phyloP scores from a whole-genome alignment of 2,113 vertebrate genomes.

The Blennius ocellaris region DNA sequence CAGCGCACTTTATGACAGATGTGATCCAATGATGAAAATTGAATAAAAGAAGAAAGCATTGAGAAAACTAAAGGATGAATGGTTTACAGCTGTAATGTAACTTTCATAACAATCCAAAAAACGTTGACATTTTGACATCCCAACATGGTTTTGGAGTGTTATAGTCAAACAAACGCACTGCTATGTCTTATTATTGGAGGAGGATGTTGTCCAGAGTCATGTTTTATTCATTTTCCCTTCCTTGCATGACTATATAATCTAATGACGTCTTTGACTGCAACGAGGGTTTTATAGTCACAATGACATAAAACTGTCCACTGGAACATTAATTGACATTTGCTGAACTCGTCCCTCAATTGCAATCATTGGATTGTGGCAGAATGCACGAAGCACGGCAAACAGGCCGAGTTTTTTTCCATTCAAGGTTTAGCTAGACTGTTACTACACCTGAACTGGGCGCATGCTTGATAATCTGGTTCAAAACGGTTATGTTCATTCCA shows the following conservation, averaged over 20 bases:
- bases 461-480: too few relatives aligned
- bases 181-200: slow-evolving; percentile 5
- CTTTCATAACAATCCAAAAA: slow-evolving; percentile 58
- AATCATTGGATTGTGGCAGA: background rate
- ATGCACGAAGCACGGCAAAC: background rate
- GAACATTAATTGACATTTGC: background rate
- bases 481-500: too few relatives aligned
- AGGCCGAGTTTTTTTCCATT: too few relatives aligned
- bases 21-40: slow-evolving; percentile 49
- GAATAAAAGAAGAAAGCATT: slow-evolving; percentile 47
- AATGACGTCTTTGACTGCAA: slow-evolving; percentile 16
- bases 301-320: slow-evolving; percentile 16
- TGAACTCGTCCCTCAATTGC: background rate
- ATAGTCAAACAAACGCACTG: slow-evolving; percentile 20
- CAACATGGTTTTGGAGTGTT: slow-evolving; percentile 37
- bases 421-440: too few relatives aligned
- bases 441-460: too few relatives aligned
- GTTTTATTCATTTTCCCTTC: slow-evolving; percentile 20
- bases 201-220: background rate
- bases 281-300: slow-evolving; percentile 15
- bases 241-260: slow-evolving; percentile 2
- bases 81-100: slow-evolving; percentile 36
- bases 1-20: slow-evolving; percentile 55
- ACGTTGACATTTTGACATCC: slow-evolving; percentile 21
- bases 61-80: slow-evolving; percentile 21